phyloP scores from a whole-genome alignment of 2,113 vertebrate genomes.

The Sinocyclocheilus anshuiensis region DNA sequence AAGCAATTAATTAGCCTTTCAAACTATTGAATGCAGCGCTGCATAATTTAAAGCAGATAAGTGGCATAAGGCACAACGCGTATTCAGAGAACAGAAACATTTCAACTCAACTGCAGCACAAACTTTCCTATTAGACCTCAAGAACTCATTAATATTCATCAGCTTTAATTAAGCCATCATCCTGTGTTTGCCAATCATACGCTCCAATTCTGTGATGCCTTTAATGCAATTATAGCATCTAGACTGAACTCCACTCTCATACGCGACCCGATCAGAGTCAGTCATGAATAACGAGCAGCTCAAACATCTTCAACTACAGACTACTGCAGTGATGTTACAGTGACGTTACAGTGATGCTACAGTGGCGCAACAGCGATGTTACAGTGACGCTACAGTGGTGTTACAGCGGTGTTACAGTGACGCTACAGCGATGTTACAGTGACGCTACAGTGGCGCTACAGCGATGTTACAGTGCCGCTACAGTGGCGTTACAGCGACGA shows the following conservation, averaged over 20 bases:
- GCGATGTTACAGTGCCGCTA: too few species aligned
- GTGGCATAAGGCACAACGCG: background rate
- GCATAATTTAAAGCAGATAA: slow-evolving; percentile 35
- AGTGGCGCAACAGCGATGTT: too few species aligned
- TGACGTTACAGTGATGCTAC: too few species aligned
- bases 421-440: too few species aligned
- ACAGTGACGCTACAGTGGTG: too few species aligned
- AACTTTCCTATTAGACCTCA: slow-evolving; percentile 35
- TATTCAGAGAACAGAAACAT: slow-evolving; percentile 25
- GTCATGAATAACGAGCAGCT: background rate
- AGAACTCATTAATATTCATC: slow-evolving; percentile 35
- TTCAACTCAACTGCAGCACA: slow-evolving; percentile 14
- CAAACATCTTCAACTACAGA: background rate
- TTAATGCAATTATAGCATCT: background rate
- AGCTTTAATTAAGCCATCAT: slow-evolving; percentile 14
- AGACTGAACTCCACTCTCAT: background rate
- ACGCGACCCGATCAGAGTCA: background rate
- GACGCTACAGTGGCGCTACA: too few species aligned
- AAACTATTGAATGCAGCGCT: slow-evolving; percentile 27
- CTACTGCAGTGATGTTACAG: background rate
- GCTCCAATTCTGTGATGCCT: background rate
- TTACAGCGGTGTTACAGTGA: too few species aligned
- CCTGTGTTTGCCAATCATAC: slow-evolving; percentile 3
- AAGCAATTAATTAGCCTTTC: slow-evolving; percentile 45
- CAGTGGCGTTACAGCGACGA: too few species aligned